Evolutionary conservation across 2,113 vertebrate genomes (phyloP).

Genomic region (Aix galericulata): DNA sequence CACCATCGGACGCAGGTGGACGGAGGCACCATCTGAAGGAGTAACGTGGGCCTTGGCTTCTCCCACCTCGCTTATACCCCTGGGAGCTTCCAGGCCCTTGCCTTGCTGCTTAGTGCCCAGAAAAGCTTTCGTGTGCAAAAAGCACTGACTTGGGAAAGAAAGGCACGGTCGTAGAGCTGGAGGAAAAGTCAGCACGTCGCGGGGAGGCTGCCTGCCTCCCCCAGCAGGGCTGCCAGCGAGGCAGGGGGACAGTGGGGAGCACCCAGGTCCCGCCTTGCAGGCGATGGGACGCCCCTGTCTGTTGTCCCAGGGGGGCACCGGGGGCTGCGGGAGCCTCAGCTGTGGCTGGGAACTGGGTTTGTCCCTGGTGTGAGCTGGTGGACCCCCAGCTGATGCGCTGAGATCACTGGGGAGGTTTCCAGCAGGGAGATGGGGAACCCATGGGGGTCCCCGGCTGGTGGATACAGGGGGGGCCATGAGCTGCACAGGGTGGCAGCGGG

Average conservation of each 20-base stretch:
- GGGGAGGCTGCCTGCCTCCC: background rate
- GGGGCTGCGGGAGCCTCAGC: background rate
- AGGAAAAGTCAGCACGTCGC: constrained; percentile 7
- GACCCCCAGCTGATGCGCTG: background rate
- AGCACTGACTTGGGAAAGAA: constrained; percentile 36
- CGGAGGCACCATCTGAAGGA: background rate
- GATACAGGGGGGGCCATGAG: background rate
- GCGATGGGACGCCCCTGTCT: background rate
- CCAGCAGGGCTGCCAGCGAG: background rate
- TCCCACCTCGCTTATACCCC: background rate
- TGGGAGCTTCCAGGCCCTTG: background rate
- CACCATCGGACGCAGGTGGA: background rate
- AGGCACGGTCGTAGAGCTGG: background rate
- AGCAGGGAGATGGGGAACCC: no score
- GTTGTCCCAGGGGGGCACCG: background rate
- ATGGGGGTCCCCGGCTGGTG: background rate
- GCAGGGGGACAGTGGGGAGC: background rate
- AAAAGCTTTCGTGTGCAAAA: constrained; percentile 53
- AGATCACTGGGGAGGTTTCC: background rate
- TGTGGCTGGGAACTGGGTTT: background rate
- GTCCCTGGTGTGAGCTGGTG: background rate
- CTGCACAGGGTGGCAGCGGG: background rate
- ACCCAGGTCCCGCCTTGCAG: background rate
- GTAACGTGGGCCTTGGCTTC: background rate
- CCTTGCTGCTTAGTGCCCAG: background rate